Base-by-base conservation (phyloP, 2,888 invertebrate species). In the Dolomedes plantarius region DNA sequence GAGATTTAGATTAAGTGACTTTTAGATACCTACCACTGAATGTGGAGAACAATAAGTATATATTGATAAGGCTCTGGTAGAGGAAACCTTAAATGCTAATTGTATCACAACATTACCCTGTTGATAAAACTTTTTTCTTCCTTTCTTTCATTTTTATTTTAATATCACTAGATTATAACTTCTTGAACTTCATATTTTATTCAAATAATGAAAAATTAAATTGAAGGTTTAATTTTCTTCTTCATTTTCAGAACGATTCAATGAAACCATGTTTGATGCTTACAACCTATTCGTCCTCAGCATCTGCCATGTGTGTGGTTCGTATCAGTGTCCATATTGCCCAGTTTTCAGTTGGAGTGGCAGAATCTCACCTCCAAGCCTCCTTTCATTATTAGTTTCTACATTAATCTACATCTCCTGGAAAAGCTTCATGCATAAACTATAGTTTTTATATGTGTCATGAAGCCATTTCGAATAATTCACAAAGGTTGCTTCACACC, bases 281-380 rank as follows among this genome's bases (percentile, higher is more conserved):
- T 93, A 96, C 69, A 95, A 96, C 23, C 95, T 96, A 0, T 97
- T 96, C 92, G 93, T 96, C 31, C 92, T 97, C 86, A 97, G 97
- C 91, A 97, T 97, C 89, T 97, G 97, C 91, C 97, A 97, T 91
- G 97, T 97, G 7, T 97, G 97, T 91, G 97, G 97, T 85, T 97
- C 97, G 75, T 97, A 97, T 65, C 97, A 97, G 91, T 97, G 97
- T 91, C 97, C 97, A 0, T 97, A 97, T 92, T 97, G 97, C 91
- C 94, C 95, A 73, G 86, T 89, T 36, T 90, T 89, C 81, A 90
- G 90, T 39, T 80, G 79, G 62, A 67, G 85, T 13, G 39, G 64
- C 62, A 75, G 3, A 28, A 23, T 79, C 1, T 39, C 50, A 0
- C 41, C 39, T n/a, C 76, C 16, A 50, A 69, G 56, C 27, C 7